A percentile compares a stretch with the other conserved stretches of the same genome.
Conservation (phyloP, 2,113 vertebrate species). For the Cairina moschata region DNA sequence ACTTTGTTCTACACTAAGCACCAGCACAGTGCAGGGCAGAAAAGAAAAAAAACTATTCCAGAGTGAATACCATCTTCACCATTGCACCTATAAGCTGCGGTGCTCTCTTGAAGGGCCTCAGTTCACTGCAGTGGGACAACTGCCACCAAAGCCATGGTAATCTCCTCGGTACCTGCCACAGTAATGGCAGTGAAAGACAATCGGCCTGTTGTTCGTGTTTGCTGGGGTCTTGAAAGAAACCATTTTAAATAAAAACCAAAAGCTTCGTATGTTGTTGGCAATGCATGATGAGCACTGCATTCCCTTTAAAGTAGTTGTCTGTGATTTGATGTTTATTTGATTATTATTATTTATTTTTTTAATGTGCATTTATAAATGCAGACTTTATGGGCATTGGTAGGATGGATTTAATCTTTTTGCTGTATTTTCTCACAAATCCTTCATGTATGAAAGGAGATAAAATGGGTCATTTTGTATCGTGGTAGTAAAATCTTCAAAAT, state of each 20-base stretch:
- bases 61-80: not conserved
- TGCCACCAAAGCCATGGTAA: not conserved
- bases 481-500: not conserved
- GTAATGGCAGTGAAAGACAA: not conserved
- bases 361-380: not conserved
- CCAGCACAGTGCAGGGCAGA: rapidly evolving
- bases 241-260: not conserved
- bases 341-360: not conserved
- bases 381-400: not conserved
- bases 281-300: not conserved
- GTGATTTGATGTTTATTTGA: not conserved
- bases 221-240: not conserved
- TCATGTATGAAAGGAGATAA: not conserved
- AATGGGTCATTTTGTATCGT: not conserved
- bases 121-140: not conserved
- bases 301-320: not conserved
- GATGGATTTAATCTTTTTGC: not conserved
- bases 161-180: not conserved
- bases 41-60: not conserved
- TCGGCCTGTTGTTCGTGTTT: not conserved
- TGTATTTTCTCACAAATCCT: not conserved
- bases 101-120: not conserved
- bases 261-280: not conserved
- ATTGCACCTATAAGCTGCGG: not conserved
- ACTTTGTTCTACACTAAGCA: not conserved